Evolutionary conservation across 2,113 vertebrate genomes (phyloP).

Genomic region (Furnarius figulus): DNA sequence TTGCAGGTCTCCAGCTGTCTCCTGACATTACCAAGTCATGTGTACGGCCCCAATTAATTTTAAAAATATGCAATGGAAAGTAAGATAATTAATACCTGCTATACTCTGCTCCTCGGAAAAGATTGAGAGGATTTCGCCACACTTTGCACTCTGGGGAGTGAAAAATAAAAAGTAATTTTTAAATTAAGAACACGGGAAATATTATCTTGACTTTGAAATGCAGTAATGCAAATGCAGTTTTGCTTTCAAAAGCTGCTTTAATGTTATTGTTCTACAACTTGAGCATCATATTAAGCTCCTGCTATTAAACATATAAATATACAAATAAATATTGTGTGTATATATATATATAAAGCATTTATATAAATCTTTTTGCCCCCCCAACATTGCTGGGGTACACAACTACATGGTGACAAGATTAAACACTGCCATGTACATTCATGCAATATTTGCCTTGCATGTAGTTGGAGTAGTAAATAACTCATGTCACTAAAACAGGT

Average conservation of each 20-base stretch:
- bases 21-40: not conserved
- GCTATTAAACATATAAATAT: not conserved
- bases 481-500: not conserved
- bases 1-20: not conserved
- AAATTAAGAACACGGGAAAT: not conserved
- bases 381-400: not conserved
- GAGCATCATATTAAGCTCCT: not conserved
- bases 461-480: not conserved
- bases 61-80: not conserved
- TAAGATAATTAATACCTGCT: slow-evolving; percentile 83
- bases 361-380: not conserved
- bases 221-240: not conserved
- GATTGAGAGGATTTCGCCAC: slow-evolving; percentile 96
- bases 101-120: slow-evolving; percentile 98
- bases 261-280: not conserved
- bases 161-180: not conserved
- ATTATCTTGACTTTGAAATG: not conserved
- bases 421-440: not conserved
- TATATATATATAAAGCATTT: not conserved
- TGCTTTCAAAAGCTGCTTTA: not conserved
- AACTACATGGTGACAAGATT: not conserved
- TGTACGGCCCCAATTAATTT: not conserved
- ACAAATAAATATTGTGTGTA: no score
- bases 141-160: slow-evolving; percentile 91
- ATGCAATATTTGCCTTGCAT: not conserved